Base-by-base conservation (phyloP, 2,113 vertebrate genomes). In the Phyllostomus hastatus region DNA sequence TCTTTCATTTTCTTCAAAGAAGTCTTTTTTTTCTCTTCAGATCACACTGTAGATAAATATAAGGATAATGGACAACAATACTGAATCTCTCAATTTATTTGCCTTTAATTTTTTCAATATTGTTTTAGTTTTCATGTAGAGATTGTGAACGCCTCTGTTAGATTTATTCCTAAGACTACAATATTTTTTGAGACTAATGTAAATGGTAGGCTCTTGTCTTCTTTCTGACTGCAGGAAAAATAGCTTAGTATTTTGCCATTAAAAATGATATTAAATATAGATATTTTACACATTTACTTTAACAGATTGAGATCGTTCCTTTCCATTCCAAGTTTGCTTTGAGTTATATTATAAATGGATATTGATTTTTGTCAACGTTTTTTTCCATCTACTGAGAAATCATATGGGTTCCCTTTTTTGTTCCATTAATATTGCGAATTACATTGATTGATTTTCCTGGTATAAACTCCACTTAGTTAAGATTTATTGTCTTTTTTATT, bases 141-240 rank as follows among this genome's bases (percentile, higher is more conserved):
- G 33, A 9, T 76, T 48, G n/a, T 15, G 7, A 12, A 38, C 35
- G 66, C 46, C 10, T 66, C 50, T 67, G 33, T 83, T 75, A 96
- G 66, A 84, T 75, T 92, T 82, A 70, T 72, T 88, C 4, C 17
- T 76, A 57, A 70, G 33, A 43, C 59, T 61, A 16, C 90, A 80
- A 82, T 66, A n/a, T 86, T 97, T 96, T 96, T 73, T 82, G 69
- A 91, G 38, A 33, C 61, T 81, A 43, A 88, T 91, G 10, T 69
- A 91, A 85, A 70, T 69, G 48, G 31, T 85, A 88, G 61, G 72
- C n/a, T 91, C 48, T 76, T 84, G 11, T 91, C 57, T 84, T 79
- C 17, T 93, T 64, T 88, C 35, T 90, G 75, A 88, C 26, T 85
- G 35, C 19, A 50, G 35, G 8, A 15, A 61, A 38, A 82, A 72